Base-by-base conservation (phyloP, 1,140 invertebrate genomes). In the Pseudachorutes palmiensis region DNA sequence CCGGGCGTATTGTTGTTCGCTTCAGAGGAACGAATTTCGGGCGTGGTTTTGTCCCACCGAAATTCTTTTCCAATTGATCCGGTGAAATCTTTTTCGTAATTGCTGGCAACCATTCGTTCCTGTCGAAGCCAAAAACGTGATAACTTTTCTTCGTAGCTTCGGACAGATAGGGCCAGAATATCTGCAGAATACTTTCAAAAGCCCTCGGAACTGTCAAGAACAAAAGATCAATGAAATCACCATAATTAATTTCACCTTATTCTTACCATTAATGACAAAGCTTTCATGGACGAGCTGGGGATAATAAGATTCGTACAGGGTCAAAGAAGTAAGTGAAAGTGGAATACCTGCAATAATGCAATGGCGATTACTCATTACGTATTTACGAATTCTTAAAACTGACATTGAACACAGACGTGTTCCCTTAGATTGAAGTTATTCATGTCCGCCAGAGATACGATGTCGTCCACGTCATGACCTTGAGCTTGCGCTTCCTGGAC, bases 261-360 rank as follows among this genome's bases (percentile, higher is more conserved):
- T 9, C 55, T 22, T 58, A 58, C 55, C 55, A 29, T 58, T 58
- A 58, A 58, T 58, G n/a, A 9, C 28, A 29, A 58, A 12, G n/a
- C 5, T 12, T 29, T 58, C 22, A 22, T 58, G 22, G 5, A 29
- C 22, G n/a, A 58, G 55, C 24, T 24, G 55, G 5, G 55, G 55
- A 29, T 58, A 58, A 24, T 58, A 9, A 12, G 55, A 5, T 12
- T 58, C 55, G 22, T 22, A 48, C n/a, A n/a, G n/a, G 45, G 5
- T 5, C 12, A 12, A 24, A 58, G n/a, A 24, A 22, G 22, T 24
- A 58, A 9, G 5, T 58, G 9, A 22, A 58, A 24, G 12, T 12
- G n/a, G n/a, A 9, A 58, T 58, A 24, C 55, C n/a, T 24, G n/a
- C 22, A 5, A 24, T 24, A 24, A 9, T 29, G 28, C 14, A 9